Evolutionary conservation across 2,888 invertebrate genomes (phyloP).

Genomic region (Arrhopalites spinosus): DNA sequence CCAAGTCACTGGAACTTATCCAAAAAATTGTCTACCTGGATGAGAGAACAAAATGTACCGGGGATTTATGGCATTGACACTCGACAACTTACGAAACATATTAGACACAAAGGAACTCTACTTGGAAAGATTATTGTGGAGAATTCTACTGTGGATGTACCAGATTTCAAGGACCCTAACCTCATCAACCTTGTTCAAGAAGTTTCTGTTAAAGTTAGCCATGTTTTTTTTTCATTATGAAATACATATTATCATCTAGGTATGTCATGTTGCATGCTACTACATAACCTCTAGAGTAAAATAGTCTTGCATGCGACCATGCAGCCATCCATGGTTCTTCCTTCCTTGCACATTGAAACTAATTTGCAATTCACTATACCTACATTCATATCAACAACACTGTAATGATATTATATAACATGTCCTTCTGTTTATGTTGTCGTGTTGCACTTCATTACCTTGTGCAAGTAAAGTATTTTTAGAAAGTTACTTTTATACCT

Average conservation of each 20-base stretch:
- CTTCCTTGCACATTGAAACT: too few relatives aligned
- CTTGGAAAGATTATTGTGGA: constrained; percentile 68
- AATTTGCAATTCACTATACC: too few relatives aligned
- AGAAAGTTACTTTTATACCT: too few relatives aligned
- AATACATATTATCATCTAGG: neutral
- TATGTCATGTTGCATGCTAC: too few relatives aligned
- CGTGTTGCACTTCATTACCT: too few relatives aligned
- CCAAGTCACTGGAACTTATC: constrained; percentile 90
- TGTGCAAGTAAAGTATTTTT: too few relatives aligned
- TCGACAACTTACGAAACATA: constrained; percentile 85
- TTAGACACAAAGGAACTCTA: constrained; percentile 86
- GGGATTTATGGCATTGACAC: constrained; percentile 94
- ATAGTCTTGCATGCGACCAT: too few relatives aligned
- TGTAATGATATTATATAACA: too few relatives aligned
- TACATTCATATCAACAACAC: too few relatives aligned
- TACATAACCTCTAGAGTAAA: neutral
- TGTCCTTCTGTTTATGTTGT: too few relatives aligned
- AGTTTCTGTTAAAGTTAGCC: constrained; percentile 78
- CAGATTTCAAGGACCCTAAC: constrained; percentile 78
- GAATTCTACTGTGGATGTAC: constrained; percentile 42
- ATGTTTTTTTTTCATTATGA: too few relatives aligned
- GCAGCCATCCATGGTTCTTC: too few relatives aligned
- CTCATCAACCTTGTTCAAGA: constrained; percentile 83
- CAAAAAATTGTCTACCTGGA: constrained; percentile 82
- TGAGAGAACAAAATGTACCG: constrained; percentile 76